A percentile compares a stretch with the other conserved stretches of the same genome.
phyloP scores from a whole-genome alignment of 2,888 invertebrate genomes.

The Unio pictorum region DNA sequence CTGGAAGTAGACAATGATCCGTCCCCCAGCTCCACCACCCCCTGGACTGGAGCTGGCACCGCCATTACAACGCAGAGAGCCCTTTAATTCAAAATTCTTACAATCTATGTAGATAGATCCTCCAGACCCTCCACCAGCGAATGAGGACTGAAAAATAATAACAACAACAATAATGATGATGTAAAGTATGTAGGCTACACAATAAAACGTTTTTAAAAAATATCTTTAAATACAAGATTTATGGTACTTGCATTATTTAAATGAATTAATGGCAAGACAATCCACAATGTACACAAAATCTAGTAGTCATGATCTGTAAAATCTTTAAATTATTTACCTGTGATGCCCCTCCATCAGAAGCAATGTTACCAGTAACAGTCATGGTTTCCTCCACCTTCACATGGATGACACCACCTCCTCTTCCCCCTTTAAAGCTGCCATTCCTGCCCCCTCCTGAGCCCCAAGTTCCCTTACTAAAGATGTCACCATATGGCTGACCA shows the following conservation, averaged over 20 bases:
- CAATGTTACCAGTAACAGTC: slow-evolving; percentile 12
- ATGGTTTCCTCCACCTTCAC: slow-evolving; percentile 19
- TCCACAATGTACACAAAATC: no score
- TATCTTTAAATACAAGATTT: no score
- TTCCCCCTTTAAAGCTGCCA: slow-evolving; percentile 27
- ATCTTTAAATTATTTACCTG: slow-evolving; percentile 19
- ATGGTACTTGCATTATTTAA: no score
- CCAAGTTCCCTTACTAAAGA: slow-evolving; percentile 38
- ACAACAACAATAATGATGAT: background rate
- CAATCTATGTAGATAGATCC: slow-evolving; percentile 40
- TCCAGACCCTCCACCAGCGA: slow-evolving; percentile 53
- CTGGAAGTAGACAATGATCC: slow-evolving; percentile 35
- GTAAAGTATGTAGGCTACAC: no score
- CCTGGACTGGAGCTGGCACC: slow-evolving; percentile 35
- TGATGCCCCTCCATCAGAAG: slow-evolving; percentile 29
- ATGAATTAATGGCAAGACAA: no score
- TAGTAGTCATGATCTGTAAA: no score
- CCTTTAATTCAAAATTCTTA: slow-evolving; percentile 26
- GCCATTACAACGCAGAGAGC: slow-evolving; percentile 45
- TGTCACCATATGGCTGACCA: slow-evolving; percentile 37
- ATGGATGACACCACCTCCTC: slow-evolving; percentile 48
- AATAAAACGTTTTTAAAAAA: no score
- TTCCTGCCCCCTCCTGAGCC: slow-evolving; percentile 53
- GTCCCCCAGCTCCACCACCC: slow-evolving; percentile 56
- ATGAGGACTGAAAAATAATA: slow-evolving; percentile 17